Conservation (phyloP, 2,797 vertebrate species). For the Xerus rutilus region DNA sequence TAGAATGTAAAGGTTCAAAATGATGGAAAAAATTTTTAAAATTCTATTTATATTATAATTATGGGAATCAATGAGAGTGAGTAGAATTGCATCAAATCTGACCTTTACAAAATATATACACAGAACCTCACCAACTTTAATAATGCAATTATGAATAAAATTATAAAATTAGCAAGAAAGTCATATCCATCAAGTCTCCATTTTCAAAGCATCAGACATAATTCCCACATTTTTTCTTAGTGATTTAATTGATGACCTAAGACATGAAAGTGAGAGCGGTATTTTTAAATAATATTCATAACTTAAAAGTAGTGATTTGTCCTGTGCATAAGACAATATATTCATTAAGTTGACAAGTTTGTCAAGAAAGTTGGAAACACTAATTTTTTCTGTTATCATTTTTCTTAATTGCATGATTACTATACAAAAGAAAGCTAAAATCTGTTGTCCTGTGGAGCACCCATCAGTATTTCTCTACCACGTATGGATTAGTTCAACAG, state of each 20-base stretch:
- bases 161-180: neutral
- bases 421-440: neutral
- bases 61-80: neutral
- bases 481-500: neutral
- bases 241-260: neutral
- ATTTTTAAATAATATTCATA: neutral
- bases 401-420: neutral
- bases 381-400: neutral
- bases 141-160: neutral
- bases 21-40: neutral
- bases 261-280: neutral
- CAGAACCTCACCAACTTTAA: neutral
- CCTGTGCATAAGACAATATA: neutral
- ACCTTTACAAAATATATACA: neutral
- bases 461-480: neutral
- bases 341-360: neutral
- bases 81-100: neutral
- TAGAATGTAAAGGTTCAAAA: neutral
- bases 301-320: neutral
- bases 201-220: neutral
- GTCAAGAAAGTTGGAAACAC: neutral
- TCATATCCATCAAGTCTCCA: neutral
- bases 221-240: neutral
- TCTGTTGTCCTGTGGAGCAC: neutral
- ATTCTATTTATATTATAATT: neutral